phyloP scores from a whole-genome alignment of 2,113 vertebrate species.

The Ploceus nigricollis region DNA sequence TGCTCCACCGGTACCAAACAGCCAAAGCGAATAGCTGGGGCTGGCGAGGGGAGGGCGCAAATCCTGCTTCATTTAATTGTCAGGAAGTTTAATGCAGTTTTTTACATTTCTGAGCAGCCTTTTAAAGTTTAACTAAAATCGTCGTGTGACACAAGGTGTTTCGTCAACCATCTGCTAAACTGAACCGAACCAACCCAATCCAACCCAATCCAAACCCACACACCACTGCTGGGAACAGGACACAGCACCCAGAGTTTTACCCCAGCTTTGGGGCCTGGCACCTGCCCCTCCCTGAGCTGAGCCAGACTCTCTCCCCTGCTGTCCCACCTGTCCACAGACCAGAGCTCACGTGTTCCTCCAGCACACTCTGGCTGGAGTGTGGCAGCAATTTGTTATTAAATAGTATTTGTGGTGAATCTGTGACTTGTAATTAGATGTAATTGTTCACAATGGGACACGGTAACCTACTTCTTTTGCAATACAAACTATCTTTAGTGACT shows the following conservation, averaged over 20 bases:
- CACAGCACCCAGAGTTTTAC: neutral
- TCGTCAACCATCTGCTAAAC: neutral
- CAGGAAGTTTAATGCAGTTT: neutral
- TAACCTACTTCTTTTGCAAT: neutral
- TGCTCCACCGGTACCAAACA: neutral
- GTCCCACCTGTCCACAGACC: neutral
- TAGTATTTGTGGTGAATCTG: neutral
- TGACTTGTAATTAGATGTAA: neutral
- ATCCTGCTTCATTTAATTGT: neutral
- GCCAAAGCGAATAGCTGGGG: neutral
- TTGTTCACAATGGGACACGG: neutral
- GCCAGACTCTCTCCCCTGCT: neutral
- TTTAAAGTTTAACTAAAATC: neutral
- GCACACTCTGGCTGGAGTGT: accelerated
- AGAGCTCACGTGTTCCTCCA: neutral
- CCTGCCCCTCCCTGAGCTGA: neutral
- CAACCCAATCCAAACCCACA: neutral
- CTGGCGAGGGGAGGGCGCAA: neutral
- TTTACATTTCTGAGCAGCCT: neutral
- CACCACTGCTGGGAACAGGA: neutral
- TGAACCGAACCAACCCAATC: neutral
- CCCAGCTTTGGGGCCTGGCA: neutral
- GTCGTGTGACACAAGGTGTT: accelerated
- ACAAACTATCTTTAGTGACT: neutral
- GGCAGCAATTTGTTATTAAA: neutral